Evolutionary conservation across 2,113 vertebrate species (phyloP), one percentile per base, ranked within the genome.

Genomic region (Myiozetetes cayanensis): DNA sequence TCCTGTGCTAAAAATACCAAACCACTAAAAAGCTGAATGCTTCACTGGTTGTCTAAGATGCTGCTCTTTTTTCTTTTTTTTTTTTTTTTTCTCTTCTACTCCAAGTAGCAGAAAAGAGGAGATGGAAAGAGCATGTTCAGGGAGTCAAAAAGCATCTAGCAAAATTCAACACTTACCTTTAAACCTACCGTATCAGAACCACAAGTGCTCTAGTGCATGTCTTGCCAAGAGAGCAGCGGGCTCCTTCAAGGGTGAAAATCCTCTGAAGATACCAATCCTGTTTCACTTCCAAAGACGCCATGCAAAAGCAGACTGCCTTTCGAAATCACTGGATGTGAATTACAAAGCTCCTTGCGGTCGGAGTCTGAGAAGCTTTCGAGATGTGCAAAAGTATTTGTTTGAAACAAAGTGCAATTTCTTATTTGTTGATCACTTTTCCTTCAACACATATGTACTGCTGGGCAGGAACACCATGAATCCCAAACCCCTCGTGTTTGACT

Each of bases 281-380:
- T 98, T 97, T 56, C 97, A 97, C 86, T 99, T 99, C 66, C 98
- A 98, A 89, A 98, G 99, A 68, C 96, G 98, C 72, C 98, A 97
- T 7, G 97, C 98, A 18, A 97, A 96, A 91, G 97, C 97, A 39
- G 93, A 97, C 70, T 96, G 76, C 93, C 90, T 94, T 25, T 98
- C 96, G 0, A 96, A 95, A 17, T 89, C 95, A 2, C 82, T 97
- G 71, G 98, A 98, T 6, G 98, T 99, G 19, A 85, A 97, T 62
- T 99, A 99, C 65, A 98, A 98, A 96, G 96, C 99, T 8, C 99
- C 99, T 3, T 99, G 99, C 22, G 99, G 99, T 24, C 98, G 96
- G 59, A 97, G 97, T 74, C 98, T 99, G 35, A 96, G 98, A 74
- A 98, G 97, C 94, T 96, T 98, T 33, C 94, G 96, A 15, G 99